These are phyloP conservation scores for Nasonia oneida DNA, from an alignment of 2,888 invertebrate genomes.

Conservation along the genomic window DNA sequence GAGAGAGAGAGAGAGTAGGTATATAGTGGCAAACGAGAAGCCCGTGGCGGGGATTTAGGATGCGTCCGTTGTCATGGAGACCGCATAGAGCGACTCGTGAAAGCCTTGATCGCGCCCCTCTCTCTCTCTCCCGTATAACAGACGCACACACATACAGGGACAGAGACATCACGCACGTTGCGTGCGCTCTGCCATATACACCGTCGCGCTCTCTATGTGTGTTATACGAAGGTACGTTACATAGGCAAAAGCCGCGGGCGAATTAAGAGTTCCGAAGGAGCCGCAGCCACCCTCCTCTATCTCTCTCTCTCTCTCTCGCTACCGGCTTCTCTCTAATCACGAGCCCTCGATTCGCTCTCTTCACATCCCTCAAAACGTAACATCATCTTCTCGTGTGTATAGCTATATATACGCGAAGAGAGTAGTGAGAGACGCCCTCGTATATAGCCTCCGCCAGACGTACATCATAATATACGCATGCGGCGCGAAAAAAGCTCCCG, in stretches of 20 bases:
- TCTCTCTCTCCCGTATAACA: neutral
- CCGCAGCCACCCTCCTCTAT: constrained; percentile 7
- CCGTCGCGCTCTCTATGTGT: neutral
- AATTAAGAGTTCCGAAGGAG: constrained; percentile 71
- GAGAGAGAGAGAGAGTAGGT: constrained; percentile 1
- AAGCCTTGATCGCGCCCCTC: constrained; percentile 57
- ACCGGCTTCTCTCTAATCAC: constrained; percentile 61
- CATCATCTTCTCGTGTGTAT: constrained; percentile 47
- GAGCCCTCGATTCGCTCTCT: constrained; percentile 45
- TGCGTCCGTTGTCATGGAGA: constrained; percentile 66
- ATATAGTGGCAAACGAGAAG: constrained; percentile 30
- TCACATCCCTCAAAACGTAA: constrained; percentile 26
- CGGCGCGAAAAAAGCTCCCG: constrained; percentile 17
- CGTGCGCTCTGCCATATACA: neutral
- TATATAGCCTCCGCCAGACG: constrained; percentile 24
- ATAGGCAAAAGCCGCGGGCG: constrained; percentile 65
- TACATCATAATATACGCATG: neutral
- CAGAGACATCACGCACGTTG: neutral
- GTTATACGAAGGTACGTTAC: neutral
- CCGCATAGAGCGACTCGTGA: constrained; percentile 63
- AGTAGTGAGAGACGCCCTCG: neutral
- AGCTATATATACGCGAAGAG: neutral
- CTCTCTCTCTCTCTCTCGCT: neutral
- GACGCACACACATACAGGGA: neutral
- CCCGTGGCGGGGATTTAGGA: constrained; percentile 60